Evolutionary conservation across 2,888 invertebrate genomes (phyloP), one percentile per base, ranked within the genome.

Genomic region (Orthonevra nobilis): DNA sequence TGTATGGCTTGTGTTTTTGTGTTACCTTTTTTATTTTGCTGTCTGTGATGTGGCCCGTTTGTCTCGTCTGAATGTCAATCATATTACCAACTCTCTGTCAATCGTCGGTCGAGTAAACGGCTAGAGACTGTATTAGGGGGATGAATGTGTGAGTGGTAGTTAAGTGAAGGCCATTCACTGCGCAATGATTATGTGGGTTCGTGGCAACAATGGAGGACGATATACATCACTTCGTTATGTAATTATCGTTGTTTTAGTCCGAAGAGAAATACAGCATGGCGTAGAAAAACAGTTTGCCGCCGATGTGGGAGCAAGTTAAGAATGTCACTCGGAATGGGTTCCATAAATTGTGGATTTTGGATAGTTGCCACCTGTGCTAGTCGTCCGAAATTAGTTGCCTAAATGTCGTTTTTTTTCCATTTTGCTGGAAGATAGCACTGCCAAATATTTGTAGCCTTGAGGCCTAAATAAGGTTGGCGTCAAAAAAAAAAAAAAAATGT

Each of bases 61-160:
- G 60, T 75, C 26, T 19, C 36, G 75, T 64, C 77, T 77, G 77
- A 77, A 77, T 64, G 77, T 77, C 77, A 77, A 70, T 77, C 58
- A 58, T 77, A 40, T 44, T 44, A 46, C 38, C 64, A 64, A 70
- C 64, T 63, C 42, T 70, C 32, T 42, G 10, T 52, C 48, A 10
- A 30, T 36, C 40, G 58, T 7, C 3, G 17, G 32, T 17, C 15
- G 36, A 26, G 14, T n/a, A 28, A n/a, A 3, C 12, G 26, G 66
- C 15, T n/a, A n/a, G n/a, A 14, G 46, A 20, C 50, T 12, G 15
- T 42, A 10, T 15, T 23, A 32, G 32, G 38, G 46, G 32, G 38
- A 54, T 61, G 19, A 17, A 15, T 9, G 23, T 17, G 17, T 26
- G 48, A 30, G 48, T 58, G 20, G 28, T 32, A 64, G 32, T 68